Evolutionary conservation across 53 echinoderm and acorn worm species (phyloP).

Genomic region (Temnopleurus reevesii): DNA sequence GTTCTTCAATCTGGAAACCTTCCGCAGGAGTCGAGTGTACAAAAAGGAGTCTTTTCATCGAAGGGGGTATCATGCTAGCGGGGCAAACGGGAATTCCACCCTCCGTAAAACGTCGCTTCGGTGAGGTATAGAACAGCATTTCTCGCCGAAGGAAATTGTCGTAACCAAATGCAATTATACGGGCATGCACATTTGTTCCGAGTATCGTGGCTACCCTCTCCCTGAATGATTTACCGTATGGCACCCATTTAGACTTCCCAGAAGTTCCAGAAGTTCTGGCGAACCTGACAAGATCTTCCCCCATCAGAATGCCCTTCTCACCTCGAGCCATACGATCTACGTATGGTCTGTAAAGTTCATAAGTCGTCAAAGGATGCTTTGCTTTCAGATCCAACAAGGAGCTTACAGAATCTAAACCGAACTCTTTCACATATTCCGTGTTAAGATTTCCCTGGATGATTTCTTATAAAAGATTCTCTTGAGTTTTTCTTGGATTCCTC

Average conservation of each 20-base stretch:
- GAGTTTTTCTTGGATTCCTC: constrained; percentile 54
- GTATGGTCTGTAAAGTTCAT: constrained; percentile 67
- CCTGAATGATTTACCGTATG: background rate
- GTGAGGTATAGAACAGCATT: constrained; percentile 21
- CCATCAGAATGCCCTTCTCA: constrained; percentile 66
- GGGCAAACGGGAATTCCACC: constrained; percentile 34
- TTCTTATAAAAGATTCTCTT: constrained; percentile 56
- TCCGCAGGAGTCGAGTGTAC: constrained; percentile 52
- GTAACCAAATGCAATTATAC: background rate
- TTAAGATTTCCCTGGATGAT: constrained; percentile 53
- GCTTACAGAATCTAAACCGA: constrained; percentile 60
- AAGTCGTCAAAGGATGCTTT: constrained; percentile 69
- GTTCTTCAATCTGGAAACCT: constrained; percentile 56
- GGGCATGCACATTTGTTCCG: background rate
- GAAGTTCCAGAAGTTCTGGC: constrained; percentile 76
- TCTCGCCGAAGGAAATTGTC: constrained; percentile 12
- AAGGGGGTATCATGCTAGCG: constrained; percentile 11
- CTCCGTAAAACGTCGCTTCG: constrained; percentile 17
- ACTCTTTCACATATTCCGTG: constrained; percentile 63
- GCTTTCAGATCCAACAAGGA: constrained; percentile 57
- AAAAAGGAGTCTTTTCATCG: constrained; percentile 44
- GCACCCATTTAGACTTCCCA: constrained; percentile 63
- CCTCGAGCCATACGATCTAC: constrained; percentile 72
- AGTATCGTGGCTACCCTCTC: background rate
- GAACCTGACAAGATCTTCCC: constrained; percentile 55